phyloP scores from a whole-genome alignment of 2,797 vertebrate species.

The Bradypodion pumilum region DNA sequence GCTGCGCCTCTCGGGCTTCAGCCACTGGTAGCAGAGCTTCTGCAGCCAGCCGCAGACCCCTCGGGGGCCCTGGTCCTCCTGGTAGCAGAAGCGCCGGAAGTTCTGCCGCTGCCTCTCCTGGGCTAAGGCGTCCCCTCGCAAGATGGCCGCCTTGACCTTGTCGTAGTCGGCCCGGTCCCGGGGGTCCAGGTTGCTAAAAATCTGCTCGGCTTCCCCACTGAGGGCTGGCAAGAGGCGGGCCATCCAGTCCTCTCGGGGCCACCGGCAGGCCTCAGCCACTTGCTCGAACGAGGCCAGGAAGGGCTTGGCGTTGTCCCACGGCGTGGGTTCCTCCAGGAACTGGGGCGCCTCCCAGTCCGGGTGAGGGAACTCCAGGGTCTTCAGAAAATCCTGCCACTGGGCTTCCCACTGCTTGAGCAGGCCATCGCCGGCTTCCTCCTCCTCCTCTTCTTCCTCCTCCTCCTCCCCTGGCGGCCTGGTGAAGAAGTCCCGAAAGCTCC shows the following conservation, averaged over 20 bases:
- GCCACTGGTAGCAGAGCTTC: conserved; percentile 58
- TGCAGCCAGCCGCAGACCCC: conserved; percentile 51
- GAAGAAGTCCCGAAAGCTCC: not conserved
- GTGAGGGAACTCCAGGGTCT: conserved; percentile 6
- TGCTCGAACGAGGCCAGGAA: conserved; percentile 31
- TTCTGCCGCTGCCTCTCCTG: conserved; percentile 29
- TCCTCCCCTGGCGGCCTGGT: not conserved
- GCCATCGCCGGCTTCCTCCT: not conserved
- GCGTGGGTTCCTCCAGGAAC: conserved; percentile 1
- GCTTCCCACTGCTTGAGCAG: conserved; percentile 17
- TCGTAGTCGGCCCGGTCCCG: conserved; percentile 24
- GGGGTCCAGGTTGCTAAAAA: conserved; percentile 22
- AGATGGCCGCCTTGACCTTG: conserved; percentile 28
- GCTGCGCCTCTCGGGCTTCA: conserved; percentile 43
- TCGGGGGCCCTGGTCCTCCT: conserved; percentile 44
- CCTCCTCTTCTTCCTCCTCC: too few species aligned
- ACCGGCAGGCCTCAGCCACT: conserved; percentile 29
- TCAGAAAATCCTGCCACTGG: conserved; percentile 37
- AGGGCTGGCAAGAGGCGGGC: conserved; percentile 22
- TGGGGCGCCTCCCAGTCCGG: not conserved
- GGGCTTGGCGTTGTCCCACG: conserved; percentile 12
- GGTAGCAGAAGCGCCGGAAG: conserved; percentile 64
- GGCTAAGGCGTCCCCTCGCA: conserved; percentile 23
- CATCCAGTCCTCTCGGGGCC: conserved; percentile 39
- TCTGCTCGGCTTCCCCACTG: conserved; percentile 22